Percentiles rank a stretch among this genome's conserved stretches.
phyloP scores from a whole-genome alignment of 37 sponge, comb jelly and placozoan species.

The Dysidea cf. avara region DNA sequence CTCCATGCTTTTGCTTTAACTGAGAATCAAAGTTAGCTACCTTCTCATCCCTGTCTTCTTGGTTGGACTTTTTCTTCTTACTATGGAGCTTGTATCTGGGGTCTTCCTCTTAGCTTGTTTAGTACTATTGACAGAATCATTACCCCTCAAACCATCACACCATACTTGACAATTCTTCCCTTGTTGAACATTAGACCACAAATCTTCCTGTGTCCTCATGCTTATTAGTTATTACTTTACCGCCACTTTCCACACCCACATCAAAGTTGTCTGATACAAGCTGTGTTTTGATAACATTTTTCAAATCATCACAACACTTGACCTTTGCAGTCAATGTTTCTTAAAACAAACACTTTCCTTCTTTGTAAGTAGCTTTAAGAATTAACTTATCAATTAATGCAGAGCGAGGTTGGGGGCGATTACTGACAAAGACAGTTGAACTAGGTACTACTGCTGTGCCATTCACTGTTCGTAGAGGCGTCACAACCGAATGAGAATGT shows the following conservation, averaged over 20 bases:
- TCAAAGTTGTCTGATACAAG: background rate
- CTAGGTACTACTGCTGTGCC: background rate
- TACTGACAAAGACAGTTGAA: too few species aligned
- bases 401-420: too few species aligned
- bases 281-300: too few species aligned
- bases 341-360: background rate
- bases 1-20: constrained; percentile 3
- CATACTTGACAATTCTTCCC: constrained; percentile 4
- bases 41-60: background rate
- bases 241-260: background rate
- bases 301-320: too few species aligned
- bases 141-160: constrained; percentile 16
- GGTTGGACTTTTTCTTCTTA: background rate
- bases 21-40: background rate
- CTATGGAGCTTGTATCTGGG: too few species aligned
- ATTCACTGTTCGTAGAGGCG: background rate
- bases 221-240: constrained; percentile 6
- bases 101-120: too few species aligned
- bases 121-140: background rate
- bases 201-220: background rate
- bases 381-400: background rate
- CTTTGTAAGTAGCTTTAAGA: too few species aligned
- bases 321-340: background rate
- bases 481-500: too few species aligned
- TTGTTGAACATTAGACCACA: constrained; percentile 2